A percentile compares a stretch with the other conserved stretches of the same genome.
Evolutionary conservation across 2,797 vertebrate species (phyloP).

Genomic region (Hephaestus fuliginosus): DNA sequence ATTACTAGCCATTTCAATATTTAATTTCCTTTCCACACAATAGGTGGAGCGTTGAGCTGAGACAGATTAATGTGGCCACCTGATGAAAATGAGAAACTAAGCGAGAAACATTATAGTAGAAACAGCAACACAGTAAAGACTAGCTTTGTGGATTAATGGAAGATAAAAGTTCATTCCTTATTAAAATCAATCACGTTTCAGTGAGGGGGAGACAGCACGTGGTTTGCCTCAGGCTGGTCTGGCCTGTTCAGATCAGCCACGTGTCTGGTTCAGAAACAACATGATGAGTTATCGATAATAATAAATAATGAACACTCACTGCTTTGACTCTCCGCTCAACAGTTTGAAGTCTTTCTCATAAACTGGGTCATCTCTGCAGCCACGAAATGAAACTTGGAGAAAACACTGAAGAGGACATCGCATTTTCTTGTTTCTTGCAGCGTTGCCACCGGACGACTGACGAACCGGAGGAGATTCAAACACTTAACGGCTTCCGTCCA

Average conservation of each 20-base stretch:
- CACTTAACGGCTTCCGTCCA: conserved; percentile 7
- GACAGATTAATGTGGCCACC: no score
- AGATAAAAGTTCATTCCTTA: neutral
- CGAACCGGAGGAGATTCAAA: accelerated
- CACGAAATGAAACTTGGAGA: neutral
- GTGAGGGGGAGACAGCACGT: neutral
- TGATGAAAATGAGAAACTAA: no score
- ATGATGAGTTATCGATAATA: no score
- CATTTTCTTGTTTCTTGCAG: accelerated
- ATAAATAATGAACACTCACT: conserved; percentile 31
- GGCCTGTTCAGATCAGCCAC: conserved; percentile 10
- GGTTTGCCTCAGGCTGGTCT: neutral
- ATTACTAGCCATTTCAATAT: neutral
- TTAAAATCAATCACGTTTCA: neutral
- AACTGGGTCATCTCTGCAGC: neutral
- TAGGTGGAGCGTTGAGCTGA: neutral
- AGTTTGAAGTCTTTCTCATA: accelerated
- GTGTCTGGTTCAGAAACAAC: conserved; percentile 17
- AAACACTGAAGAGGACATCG: accelerated
- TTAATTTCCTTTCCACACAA: neutral
- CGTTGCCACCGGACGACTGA: accelerated
- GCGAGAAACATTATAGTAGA: no score
- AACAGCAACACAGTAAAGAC: no score
- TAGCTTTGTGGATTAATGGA: neutral
- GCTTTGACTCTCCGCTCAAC: neutral